Evolutionary conservation across 1,140 invertebrate species (phyloP).

Genomic region (Aradophagus sp.): DNA sequence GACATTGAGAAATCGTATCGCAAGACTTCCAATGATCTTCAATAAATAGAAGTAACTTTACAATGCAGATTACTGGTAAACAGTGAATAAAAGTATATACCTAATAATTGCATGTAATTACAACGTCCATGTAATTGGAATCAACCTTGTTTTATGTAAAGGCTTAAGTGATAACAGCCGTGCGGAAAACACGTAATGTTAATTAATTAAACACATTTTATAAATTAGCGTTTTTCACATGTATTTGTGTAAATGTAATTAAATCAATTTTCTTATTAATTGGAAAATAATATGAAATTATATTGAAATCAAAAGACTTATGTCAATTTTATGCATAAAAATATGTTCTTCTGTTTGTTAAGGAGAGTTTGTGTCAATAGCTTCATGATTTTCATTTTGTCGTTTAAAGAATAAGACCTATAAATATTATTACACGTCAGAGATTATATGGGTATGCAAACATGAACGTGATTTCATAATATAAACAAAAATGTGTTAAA

Average conservation of each 20-base stretch:
- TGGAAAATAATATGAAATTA: no score
- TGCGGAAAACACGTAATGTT: conserved; percentile 18
- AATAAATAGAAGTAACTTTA: conserved; percentile 28
- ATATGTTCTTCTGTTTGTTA: no score
- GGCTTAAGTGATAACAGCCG: conserved; percentile 29
- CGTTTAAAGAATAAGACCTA: no score
- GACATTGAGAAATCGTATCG: conserved; percentile 22
- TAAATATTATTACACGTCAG: conserved; percentile 5
- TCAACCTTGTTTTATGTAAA: conserved; percentile 41
- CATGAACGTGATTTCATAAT: conserved; percentile 11
- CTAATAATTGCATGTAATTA: conserved; percentile 49
- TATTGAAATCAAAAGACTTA: conserved; percentile 1
- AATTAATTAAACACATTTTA: conserved; percentile 28
- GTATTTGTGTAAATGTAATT: background rate
- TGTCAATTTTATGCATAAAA: no score
- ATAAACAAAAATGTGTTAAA: conserved; percentile 4
- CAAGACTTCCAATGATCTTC: background rate
- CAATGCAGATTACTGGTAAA: conserved; percentile 34
- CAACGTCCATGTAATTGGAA: conserved; percentile 45
- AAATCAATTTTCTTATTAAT: background rate
- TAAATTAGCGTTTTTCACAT: background rate
- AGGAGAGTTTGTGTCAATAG: no score
- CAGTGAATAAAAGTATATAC: conserved; percentile 37
- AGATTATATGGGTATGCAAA: background rate
- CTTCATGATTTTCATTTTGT: no score